Evolutionary conservation across 2,113 vertebrate genomes (phyloP), one percentile per base, ranked within the genome.

Genomic region (Sylvia atricapilla): DNA sequence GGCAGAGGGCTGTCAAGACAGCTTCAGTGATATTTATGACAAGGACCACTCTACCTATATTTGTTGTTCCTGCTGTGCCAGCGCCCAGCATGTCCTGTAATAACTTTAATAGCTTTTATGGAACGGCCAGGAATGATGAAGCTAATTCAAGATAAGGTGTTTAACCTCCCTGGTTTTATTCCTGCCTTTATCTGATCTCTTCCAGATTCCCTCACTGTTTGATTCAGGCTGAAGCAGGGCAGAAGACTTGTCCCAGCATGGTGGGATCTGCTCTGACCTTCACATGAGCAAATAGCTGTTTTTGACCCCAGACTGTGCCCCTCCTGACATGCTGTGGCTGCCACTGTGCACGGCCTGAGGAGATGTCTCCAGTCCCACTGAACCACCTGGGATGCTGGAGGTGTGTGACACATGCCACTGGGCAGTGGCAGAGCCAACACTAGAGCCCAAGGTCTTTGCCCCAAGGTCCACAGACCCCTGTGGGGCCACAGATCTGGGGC

Each of bases 51-150:
- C 66, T 24, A 81, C 66, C 75, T 93, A 4, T 49, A 76, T 83
- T 95, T 92, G 89, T 24, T 76, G 83, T 80, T 80, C 89, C 86
- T 58, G 79, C 67, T 92, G 63, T 44, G 63, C 76, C 73, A 95
- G 94, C 93, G 80, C 39, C 70, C 86, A 86, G 58, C 15, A 5
- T 28, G 72, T 37, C 86, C 89, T 80, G 63, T 83, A 89, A 94
- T 76, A 90, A 86, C 41, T 77, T 64, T 73, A 88, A 76, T 56
- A 58, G 86, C 76, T 92, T 95, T 88, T 92, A 80, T 69, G 67
- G 72, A 90, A 77, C 0, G 1, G 44, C 63, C 60, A 52, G 59
- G 43, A 68, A 76, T 64, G 52, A 92, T 67, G 53, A 74, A 83
- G 35, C 70, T 93, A 60, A 88, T 83, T 95, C 60, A 73, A 68